phyloP scores from a whole-genome alignment of 2,113 vertebrate species.

The Pleuronectes platessa region DNA sequence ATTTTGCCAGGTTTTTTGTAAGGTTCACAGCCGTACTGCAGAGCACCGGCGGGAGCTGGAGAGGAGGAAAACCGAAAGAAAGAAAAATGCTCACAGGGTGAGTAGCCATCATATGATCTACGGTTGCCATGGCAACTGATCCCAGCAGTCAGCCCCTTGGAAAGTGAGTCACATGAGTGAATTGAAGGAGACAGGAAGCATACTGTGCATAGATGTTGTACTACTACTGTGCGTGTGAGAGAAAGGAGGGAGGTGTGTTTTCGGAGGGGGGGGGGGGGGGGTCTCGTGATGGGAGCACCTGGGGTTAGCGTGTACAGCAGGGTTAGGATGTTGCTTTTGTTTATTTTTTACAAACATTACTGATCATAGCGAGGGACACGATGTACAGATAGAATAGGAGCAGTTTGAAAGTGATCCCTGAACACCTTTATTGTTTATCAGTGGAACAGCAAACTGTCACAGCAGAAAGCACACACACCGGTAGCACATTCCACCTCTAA shows the following conservation, averaged over 20 bases:
- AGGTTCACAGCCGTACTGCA: constrained; percentile 45
- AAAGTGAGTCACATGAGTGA: constrained; percentile 84
- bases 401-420: not conserved
- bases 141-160: constrained; percentile 81
- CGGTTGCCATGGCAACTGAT: constrained; percentile 85
- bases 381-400: not conserved
- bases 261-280: not conserved
- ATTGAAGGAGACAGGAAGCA: constrained; percentile 75
- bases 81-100: constrained; percentile 57
- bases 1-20: constrained; percentile 23
- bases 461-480: not conserved
- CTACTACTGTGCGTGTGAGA: constrained; percentile 10
- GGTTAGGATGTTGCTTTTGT: not conserved
- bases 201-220: constrained; percentile 63
- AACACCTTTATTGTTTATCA: not conserved
- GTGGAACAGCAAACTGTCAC: not conserved
- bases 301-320: not conserved
- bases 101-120: constrained; percentile 84
- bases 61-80: constrained; percentile 16
- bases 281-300: constrained; percentile 25
- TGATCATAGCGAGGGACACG: not conserved
- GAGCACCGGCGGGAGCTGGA: constrained; percentile 22
- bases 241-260: not conserved
- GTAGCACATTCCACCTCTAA: constrained; percentile 23
- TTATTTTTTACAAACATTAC: not conserved